Conservation (phyloP, 2,888 invertebrate genomes). For the Plusia festucae region DNA sequence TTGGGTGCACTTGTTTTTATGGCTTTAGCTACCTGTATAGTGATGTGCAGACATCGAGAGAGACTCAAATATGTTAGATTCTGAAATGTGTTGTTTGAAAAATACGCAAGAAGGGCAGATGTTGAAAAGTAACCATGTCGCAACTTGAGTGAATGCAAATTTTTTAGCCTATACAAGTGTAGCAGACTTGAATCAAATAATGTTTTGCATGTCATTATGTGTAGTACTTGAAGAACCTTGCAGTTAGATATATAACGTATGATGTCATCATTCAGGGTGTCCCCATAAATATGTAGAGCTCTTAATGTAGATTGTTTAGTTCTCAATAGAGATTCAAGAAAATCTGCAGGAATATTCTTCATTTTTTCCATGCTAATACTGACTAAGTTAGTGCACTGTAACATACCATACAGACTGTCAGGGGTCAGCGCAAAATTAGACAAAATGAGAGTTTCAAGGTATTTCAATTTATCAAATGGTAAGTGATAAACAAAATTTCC, state of each 20-base stretch:
- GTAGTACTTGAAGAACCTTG: conserved; percentile 80
- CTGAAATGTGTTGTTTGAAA: conserved; percentile 85
- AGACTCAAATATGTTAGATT: conserved; percentile 84
- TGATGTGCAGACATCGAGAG: conserved; percentile 85
- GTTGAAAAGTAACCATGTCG: conserved; percentile 88
- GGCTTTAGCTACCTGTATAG: conserved; percentile 84
- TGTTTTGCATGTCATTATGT: conserved; percentile 88
- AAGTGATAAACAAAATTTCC: conserved; percentile 86
- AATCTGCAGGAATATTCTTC: conserved; percentile 87
- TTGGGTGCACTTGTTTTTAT: conserved; percentile 86
- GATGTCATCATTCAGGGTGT: conserved; percentile 86
- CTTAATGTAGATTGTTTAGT: conserved; percentile 80
- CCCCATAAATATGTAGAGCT: conserved; percentile 86
- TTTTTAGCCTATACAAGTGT: conserved; percentile 82
- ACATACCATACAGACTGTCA: conserved; percentile 84
- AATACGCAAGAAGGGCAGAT: conserved; percentile 84
- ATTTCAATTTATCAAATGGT: conserved; percentile 84
- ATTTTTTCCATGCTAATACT: conserved; percentile 88
- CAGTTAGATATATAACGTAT: conserved; percentile 83
- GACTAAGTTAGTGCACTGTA: conserved; percentile 83
- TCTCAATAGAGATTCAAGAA: conserved; percentile 82
- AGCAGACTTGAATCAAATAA: conserved; percentile 86
- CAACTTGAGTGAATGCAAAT: conserved; percentile 84
- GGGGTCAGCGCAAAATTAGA: conserved; percentile 87
- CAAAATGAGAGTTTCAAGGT: conserved; percentile 82